These are phyloP conservation scores for Orthosia cruda DNA, from an alignment of 2,888 invertebrate genomes.

Conservation along the genomic window DNA sequence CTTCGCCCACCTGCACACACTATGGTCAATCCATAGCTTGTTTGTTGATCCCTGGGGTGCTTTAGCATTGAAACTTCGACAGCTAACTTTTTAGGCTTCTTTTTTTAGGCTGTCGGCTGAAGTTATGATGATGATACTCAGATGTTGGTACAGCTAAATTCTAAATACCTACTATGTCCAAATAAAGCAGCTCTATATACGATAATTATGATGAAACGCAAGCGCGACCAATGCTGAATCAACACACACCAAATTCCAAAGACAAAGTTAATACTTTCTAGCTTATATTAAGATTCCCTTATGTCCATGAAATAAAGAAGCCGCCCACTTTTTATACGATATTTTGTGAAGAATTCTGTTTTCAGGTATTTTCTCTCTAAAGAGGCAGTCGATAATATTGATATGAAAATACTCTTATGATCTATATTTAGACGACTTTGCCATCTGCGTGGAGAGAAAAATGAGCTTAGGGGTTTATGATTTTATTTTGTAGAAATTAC, in stretches of 20 bases:
- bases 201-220: not conserved
- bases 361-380: not conserved
- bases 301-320: not conserved
- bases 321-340: not conserved
- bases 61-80: too few relatives aligned
- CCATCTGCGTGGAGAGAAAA: not conserved
- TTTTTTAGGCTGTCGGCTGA: too few relatives aligned
- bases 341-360: not conserved
- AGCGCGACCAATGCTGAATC: not conserved
- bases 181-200: not conserved
- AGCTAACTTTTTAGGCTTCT: too few relatives aligned
- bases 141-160: too few relatives aligned
- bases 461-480: not conserved
- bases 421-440: not conserved
- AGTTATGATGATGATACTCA: too few relatives aligned
- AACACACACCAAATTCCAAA: not conserved
- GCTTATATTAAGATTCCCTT: not conserved
- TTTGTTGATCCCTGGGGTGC: too few relatives aligned
- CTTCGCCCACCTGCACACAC: too few relatives aligned
- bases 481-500: too few relatives aligned
- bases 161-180: too few relatives aligned
- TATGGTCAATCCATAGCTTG: too few relatives aligned
- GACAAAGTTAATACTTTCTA: not conserved
- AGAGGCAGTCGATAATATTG: conserved; percentile 6
- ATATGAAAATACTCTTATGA: not conserved